Percentiles rank a stretch among this genome's conserved stretches.
Conservation (phyloP, 2,797 vertebrate genomes). For the Acanthopagrus latus region DNA sequence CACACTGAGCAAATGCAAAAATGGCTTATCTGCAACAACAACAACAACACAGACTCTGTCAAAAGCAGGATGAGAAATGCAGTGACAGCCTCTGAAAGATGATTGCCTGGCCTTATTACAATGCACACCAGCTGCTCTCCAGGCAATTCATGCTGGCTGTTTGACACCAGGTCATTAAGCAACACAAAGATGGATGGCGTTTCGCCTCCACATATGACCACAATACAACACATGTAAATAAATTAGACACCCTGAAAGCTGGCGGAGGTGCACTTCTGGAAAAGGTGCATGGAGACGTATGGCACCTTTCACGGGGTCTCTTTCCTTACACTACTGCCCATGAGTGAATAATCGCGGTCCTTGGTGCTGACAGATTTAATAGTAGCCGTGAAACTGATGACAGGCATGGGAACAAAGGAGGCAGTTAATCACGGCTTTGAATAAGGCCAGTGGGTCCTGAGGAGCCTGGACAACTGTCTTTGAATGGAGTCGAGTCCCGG, state of each 20-base stretch:
- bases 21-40: conserved; percentile 43
- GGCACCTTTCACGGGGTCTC: conserved; percentile 13
- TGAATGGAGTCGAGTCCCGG: conserved; percentile 13
- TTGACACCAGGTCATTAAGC: conserved; percentile 73
- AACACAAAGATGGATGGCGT: conserved; percentile 66
- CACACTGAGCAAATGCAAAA: conserved; percentile 57
- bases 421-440: conserved; percentile 49
- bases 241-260: conserved; percentile 25
- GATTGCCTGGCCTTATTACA: conserved; percentile 71
- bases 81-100: conserved; percentile 56
- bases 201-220: conserved; percentile 51
- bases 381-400: conserved; percentile 62
- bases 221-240: conserved; percentile 52
- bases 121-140: conserved; percentile 76
- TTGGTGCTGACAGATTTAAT: conserved; percentile 54
- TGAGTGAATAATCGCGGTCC: conserved; percentile 58
- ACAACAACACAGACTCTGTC: conserved; percentile 45
- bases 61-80: conserved; percentile 58
- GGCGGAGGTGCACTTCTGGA: neutral
- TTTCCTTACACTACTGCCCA: conserved; percentile 37
- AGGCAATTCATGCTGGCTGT: conserved; percentile 62
- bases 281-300: conserved; percentile 2
- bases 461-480: conserved; percentile 23
- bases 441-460: conserved; percentile 37
- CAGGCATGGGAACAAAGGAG: conserved; percentile 43